Percentiles rank a stretch among this genome's conserved stretches.
phyloP scores from a whole-genome alignment of 2,888 invertebrate species.

The Eremobia ochroleuca region DNA sequence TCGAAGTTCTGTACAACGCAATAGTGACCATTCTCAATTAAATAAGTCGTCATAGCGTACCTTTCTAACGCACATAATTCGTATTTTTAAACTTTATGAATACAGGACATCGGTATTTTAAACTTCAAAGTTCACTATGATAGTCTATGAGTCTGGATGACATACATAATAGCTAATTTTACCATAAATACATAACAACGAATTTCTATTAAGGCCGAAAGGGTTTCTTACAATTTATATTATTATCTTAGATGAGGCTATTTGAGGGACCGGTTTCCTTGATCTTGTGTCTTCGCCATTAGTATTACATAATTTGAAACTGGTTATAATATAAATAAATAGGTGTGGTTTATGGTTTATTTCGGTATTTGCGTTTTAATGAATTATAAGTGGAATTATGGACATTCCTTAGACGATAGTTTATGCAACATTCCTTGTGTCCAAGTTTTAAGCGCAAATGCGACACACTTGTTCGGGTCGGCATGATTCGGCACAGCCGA shows the following conservation, averaged over 20 bases:
- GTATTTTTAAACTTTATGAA: too few relatives aligned
- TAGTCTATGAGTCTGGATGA: background rate
- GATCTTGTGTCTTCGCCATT: slow-evolving; percentile 10
- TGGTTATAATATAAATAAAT: slow-evolving; percentile 12
- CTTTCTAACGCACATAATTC: too few relatives aligned
- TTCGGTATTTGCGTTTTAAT: background rate
- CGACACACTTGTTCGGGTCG: too few relatives aligned
- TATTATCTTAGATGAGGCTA: slow-evolving; percentile 20
- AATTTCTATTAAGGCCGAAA: background rate
- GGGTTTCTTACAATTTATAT: slow-evolving; percentile 19
- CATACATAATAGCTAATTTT: background rate
- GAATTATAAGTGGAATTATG: background rate
- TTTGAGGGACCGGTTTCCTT: slow-evolving; percentile 32
- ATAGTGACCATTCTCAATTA: too few relatives aligned
- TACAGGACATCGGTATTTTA: too few relatives aligned
- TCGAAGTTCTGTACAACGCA: too few relatives aligned
- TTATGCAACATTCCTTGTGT: background rate
- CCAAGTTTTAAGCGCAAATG: background rate
- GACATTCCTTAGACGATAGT: background rate
- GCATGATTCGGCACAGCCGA: too few relatives aligned
- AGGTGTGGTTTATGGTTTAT: background rate
- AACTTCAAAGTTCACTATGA: too few relatives aligned
- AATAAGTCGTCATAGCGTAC: too few relatives aligned
- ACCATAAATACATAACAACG: background rate
- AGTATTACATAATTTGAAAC: slow-evolving; percentile 26